A percentile compares a stretch with the other conserved stretches of the same genome.
Evolutionary conservation across 2,113 vertebrate genomes (phyloP).

Genomic region (Cygnus buccinator): DNA sequence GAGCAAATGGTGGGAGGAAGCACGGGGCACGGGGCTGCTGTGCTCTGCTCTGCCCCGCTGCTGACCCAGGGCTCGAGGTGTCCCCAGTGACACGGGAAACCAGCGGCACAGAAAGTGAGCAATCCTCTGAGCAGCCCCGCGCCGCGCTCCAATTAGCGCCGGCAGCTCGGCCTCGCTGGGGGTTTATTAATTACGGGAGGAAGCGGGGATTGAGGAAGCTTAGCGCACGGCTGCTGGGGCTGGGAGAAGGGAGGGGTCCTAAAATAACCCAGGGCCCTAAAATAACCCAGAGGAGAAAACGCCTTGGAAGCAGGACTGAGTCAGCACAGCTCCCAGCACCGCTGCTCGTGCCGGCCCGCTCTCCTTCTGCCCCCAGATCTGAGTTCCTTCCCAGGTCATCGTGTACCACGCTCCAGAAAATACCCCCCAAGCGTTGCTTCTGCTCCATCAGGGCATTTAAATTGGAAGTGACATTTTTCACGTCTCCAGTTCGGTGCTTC

Average conservation of each 20-base stretch:
- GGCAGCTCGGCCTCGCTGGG: background rate
- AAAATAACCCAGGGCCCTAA: background rate
- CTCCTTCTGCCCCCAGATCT: background rate
- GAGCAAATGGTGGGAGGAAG: background rate
- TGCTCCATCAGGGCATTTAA: background rate
- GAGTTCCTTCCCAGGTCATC: background rate
- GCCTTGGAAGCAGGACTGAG: background rate
- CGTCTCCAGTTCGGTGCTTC: background rate
- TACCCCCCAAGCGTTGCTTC: rapidly evolving
- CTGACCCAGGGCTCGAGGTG: background rate
- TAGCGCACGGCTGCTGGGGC: background rate
- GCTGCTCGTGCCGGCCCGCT: background rate
- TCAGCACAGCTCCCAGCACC: background rate
- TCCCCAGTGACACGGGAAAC: background rate
- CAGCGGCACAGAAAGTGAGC: background rate
- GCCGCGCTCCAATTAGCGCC: background rate
- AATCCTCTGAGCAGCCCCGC: conserved; percentile 41
- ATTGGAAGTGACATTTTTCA: background rate
- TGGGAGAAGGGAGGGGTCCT: background rate
- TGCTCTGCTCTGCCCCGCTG: background rate
- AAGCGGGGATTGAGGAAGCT: background rate
- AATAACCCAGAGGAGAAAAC: background rate
- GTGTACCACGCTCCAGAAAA: background rate
- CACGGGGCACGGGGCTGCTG: background rate
- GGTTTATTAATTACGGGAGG: background rate